Conservation (phyloP, 2,888 invertebrate genomes). For the Philhelius pedissequus region DNA sequence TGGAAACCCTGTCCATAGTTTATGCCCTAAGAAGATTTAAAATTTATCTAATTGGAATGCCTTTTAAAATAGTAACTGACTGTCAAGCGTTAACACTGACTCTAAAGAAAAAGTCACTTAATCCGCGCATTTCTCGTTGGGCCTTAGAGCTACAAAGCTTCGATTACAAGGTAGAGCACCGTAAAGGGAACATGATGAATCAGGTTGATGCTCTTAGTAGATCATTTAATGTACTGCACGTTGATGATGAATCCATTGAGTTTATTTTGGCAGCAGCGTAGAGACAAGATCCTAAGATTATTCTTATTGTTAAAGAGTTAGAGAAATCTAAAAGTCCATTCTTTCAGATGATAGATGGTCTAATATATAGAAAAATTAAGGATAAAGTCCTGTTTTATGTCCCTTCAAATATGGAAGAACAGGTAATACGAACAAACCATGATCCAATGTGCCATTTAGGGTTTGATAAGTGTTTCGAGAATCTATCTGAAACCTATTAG, state of each 20-base stretch:
- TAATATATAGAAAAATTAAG: neutral
- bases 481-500: conserved; percentile 10
- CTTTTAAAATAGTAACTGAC: conserved; percentile 9
- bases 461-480: neutral
- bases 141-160: too few relatives aligned
- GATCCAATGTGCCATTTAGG: conserved; percentile 1
- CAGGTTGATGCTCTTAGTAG: neutral
- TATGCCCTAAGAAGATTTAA: conserved; percentile 8
- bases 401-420: conserved; percentile 5
- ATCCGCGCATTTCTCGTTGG: conserved; percentile 72
- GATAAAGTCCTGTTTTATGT: conserved; percentile 7
- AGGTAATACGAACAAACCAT: conserved; percentile 16
- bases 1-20: too few relatives aligned
- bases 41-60: neutral
- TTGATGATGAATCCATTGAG: conserved; percentile 25
- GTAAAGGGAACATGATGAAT: neutral
- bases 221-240: conserved; percentile 29
- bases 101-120: conserved; percentile 12
- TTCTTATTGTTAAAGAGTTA: conserved; percentile 47
- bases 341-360: neutral
- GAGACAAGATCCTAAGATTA: conserved; percentile 60
- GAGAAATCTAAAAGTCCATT: conserved; percentile 21
- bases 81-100: conserved; percentile 1
- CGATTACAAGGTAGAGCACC: too few relatives aligned
- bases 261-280: conserved; percentile 35